Evolutionary conservation across 2,888 invertebrate genomes (phyloP).

Genomic region (Cryptosula pallasiana): DNA sequence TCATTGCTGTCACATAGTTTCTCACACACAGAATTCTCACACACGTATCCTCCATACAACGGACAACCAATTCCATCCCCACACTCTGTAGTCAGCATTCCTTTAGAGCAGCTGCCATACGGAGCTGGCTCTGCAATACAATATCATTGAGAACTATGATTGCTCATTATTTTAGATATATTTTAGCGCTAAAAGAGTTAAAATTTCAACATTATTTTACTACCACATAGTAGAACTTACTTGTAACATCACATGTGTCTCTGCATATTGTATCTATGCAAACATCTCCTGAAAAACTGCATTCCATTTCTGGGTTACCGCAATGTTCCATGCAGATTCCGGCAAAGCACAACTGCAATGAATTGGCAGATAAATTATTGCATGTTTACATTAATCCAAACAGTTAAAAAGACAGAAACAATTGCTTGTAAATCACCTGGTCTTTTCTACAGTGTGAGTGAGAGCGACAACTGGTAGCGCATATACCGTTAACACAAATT

Average conservation of each 20-base stretch:
- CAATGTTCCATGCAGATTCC: constrained; percentile 11
- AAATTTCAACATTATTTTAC: background rate
- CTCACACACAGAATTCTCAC: constrained; percentile 16
- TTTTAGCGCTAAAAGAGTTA: too few species aligned
- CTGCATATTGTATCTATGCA: background rate
- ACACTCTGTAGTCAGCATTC: background rate
- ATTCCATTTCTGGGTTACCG: background rate
- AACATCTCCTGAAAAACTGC: background rate
- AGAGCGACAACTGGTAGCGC: background rate
- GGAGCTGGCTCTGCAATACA: background rate
- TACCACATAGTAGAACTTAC: background rate
- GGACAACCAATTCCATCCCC: background rate
- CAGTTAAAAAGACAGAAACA: too few species aligned
- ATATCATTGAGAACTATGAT: background rate
- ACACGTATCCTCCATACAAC: background rate
- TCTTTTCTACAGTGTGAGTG: background rate
- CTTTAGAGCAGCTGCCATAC: background rate
- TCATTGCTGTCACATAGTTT: background rate
- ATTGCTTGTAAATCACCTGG: too few species aligned
- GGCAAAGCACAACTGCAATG: background rate
- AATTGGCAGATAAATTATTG: too few species aligned
- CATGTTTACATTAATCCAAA: background rate
- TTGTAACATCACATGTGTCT: constrained; percentile 4
- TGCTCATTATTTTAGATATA: background rate
- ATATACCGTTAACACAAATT: constrained; percentile 11